A percentile compares a stretch with the other conserved stretches of the same genome.
phyloP scores from a whole-genome alignment of 2,113 vertebrate species.

The Austrofundulus limnaeus region DNA sequence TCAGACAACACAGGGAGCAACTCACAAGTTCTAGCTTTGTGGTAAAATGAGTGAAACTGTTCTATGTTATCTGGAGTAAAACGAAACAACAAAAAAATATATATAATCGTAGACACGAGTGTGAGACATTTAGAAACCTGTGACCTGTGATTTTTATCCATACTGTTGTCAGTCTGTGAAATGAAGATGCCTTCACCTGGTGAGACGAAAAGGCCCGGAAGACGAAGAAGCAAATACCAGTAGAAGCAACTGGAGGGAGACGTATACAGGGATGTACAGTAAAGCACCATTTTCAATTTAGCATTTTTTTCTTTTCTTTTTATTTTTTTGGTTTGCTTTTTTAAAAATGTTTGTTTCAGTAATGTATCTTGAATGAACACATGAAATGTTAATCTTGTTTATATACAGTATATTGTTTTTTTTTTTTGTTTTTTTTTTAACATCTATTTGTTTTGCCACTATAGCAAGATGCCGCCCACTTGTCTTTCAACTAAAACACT shows the following conservation, averaged over 20 bases:
- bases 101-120: conserved; percentile 53
- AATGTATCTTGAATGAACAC: conserved; percentile 48
- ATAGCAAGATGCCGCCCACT: conserved; percentile 64
- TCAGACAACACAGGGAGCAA: conserved; percentile 45
- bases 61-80: conserved; percentile 57
- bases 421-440: conserved; percentile 49
- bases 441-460: conserved; percentile 52
- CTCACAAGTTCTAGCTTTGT: conserved; percentile 44
- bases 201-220: conserved; percentile 30
- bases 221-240: conserved; percentile 50
- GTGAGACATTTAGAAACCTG: conserved; percentile 60
- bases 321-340: conserved; percentile 52
- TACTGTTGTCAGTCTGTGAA: conserved; percentile 57
- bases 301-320: conserved; percentile 50
- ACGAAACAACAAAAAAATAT: conserved; percentile 37
- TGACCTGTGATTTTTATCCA: conserved; percentile 63
- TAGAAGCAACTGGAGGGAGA: conserved; percentile 40
- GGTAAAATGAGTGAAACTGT: conserved; percentile 54
- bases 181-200: conserved; percentile 66
- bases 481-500: conserved; percentile 75
- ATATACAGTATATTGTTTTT: conserved; percentile 60
- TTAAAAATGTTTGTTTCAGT: conserved; percentile 37
- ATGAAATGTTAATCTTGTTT: conserved; percentile 52
- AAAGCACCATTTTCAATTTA: conserved; percentile 56
- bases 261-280: conserved; percentile 73